These are phyloP conservation scores for Xanthostigma xanthostigma DNA, from an alignment of 2,888 invertebrate genomes.

Conservation along the genomic window DNA sequence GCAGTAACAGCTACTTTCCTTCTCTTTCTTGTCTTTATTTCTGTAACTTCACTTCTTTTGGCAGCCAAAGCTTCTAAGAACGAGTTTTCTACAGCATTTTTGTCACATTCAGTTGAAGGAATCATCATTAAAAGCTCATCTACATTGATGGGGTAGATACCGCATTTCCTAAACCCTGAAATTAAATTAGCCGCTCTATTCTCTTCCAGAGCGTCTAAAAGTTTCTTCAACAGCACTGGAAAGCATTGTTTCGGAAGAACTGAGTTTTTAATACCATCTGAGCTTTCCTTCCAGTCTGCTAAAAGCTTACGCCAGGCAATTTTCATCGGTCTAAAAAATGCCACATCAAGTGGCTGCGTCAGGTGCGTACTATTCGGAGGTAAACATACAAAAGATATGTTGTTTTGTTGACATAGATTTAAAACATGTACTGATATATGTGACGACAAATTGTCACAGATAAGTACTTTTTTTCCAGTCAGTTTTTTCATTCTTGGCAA, in stretches of 20 bases:
- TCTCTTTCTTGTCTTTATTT: slow-evolving; percentile 3
- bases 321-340: slow-evolving; percentile 14
- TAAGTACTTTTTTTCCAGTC: slow-evolving; percentile 16
- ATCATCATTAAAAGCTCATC: slow-evolving; percentile 5
- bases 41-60: slow-evolving; percentile 2
- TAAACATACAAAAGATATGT: slow-evolving; percentile 18
- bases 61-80: slow-evolving; percentile 4
- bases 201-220: no score
- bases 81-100: slow-evolving; percentile 3
- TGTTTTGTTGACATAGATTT: slow-evolving; percentile 15
- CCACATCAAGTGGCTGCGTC: slow-evolving; percentile 16
- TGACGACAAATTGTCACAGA: slow-evolving; percentile 20
- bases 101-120: slow-evolving; percentile 4
- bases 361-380: slow-evolving; percentile 17
- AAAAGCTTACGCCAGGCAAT: slow-evolving; percentile 11
- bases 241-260: slow-evolving; percentile 3
- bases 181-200: no score
- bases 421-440: slow-evolving; percentile 17
- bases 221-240: no score
- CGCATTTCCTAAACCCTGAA: no score
- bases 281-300: slow-evolving; percentile 9
- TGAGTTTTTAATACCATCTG: slow-evolving; percentile 3
- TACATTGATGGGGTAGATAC: no score
- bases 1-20: slow-evolving; percentile 5
- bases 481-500: slow-evolving; percentile 15